Evolutionary conservation across 1,140 invertebrate genomes (phyloP), one percentile per base, ranked within the genome.

Genomic region (Drosophila sechellia): DNA sequence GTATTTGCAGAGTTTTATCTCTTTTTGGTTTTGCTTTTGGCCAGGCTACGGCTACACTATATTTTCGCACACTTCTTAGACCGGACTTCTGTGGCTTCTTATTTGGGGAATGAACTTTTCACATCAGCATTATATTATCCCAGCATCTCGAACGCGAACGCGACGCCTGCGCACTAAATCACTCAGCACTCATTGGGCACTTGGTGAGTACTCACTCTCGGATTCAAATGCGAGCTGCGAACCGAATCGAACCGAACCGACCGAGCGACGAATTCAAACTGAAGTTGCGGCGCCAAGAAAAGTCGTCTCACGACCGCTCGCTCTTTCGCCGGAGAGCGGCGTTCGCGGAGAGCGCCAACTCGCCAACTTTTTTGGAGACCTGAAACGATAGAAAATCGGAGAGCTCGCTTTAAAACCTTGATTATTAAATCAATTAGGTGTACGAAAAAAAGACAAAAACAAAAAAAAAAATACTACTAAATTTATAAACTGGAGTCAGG

Each of bases 361-460:
- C 60, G 59, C 69, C 72, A 60, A 69, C 69, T 54, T 72, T 56
- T 80, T 79, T 70, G 57, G 63, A 70, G 79, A 81, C 56, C 78
- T 86, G 83, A 87, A 86, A 86, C 70, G 61, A 83, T 61, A 86
- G 56, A 58, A 50, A 80, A 63, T 61, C 66, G 50, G 64, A 78
- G 81, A 75, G 79, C 78, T 74, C 74, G 78, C 61, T 75, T 79
- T 77, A 83, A 86, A 86, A 77, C 79, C 84, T 86, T 86, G 83
- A 83, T 87, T 87, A 87, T 87, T 79, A 76, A 86, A 87, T 86
- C 84, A 87, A 86, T 87, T 86, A 87, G 75, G 71, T 59, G 45
- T 45, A 42, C 57, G 13, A 31, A 20, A 53, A 52, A 59, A 53
- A 40, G 22, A 35, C 40, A 35, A 17, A 17, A 17, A 17, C 17